Percentiles rank a stretch among this genome's conserved stretches.
Conservation (phyloP, 37 sponge, comb jelly and placozoan species). For the Aphrocallistes beatrix region DNA sequence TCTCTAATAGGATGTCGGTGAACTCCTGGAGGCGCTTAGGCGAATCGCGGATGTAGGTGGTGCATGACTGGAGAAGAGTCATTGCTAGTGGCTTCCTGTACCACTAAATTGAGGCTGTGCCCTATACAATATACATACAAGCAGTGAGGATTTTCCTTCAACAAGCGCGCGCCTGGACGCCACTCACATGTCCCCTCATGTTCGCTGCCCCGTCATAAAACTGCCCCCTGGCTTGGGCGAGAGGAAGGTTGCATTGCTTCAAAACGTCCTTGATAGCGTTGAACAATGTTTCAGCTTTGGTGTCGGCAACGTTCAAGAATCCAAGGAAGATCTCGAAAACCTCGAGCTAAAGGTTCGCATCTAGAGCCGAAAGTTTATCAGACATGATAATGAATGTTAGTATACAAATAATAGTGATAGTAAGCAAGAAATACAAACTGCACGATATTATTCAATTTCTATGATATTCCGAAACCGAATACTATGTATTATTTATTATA, state of each 20-base stretch:
- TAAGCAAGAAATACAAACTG: background rate
- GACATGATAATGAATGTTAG: background rate
- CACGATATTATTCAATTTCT: background rate
- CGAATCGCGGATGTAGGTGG: background rate
- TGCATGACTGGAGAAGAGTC: background rate
- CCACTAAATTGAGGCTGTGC: background rate
- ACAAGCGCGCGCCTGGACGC: background rate
- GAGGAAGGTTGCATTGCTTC: background rate
- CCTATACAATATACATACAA: background rate
- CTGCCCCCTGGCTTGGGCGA: background rate
- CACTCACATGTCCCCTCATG: background rate
- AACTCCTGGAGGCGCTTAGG: slow-evolving; percentile 2
- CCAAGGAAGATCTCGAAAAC: background rate
- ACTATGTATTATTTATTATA: too few relatives aligned
- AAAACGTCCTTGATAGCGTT: background rate
- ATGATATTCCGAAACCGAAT: too few relatives aligned
- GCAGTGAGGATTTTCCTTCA: background rate
- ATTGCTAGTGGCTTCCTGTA: background rate
- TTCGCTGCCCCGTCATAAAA: background rate
- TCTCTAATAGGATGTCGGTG: background rate
- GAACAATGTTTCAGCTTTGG: background rate
- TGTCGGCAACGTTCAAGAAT: background rate
- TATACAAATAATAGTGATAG: background rate
- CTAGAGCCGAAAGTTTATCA: background rate
- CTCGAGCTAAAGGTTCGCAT: background rate